phyloP scores from a whole-genome alignment of 2,888 invertebrate genomes.

The Pyrocoelia pectoralis region DNA sequence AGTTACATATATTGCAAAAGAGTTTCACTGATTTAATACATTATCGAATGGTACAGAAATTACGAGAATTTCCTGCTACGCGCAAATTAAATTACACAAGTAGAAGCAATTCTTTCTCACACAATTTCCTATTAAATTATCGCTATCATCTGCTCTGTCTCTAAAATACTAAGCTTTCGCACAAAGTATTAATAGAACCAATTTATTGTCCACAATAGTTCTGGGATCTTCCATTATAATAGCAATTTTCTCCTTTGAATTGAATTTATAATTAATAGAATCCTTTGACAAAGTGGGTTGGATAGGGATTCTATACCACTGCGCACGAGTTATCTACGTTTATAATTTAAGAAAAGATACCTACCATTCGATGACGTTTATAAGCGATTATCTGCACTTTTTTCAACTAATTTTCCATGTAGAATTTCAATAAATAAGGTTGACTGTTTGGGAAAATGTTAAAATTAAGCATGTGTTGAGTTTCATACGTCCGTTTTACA shows the following conservation, averaged over 20 bases:
- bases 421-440: no score
- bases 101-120: not conserved
- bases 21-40: no score
- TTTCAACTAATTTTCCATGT: no score
- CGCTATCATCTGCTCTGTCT: not conserved
- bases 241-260: not conserved
- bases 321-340: no score
- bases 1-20: no score
- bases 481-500: no score
- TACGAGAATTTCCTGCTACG: not conserved
- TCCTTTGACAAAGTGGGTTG: not conserved
- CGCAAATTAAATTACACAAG: not conserved
- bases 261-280: not conserved
- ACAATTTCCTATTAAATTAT: not conserved
- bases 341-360: no score
- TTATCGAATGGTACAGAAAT: no score
- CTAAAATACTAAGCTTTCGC: not conserved
- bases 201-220: slow-evolving; percentile 1
- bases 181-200: not conserved
- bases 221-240: not conserved
- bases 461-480: no score
- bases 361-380: no score
- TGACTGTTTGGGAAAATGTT: no score
- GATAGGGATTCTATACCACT: not conserved
- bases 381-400: no score